Evolutionary conservation across 1,140 invertebrate species (phyloP).

Genomic region (Callitettix versicolor): DNA sequence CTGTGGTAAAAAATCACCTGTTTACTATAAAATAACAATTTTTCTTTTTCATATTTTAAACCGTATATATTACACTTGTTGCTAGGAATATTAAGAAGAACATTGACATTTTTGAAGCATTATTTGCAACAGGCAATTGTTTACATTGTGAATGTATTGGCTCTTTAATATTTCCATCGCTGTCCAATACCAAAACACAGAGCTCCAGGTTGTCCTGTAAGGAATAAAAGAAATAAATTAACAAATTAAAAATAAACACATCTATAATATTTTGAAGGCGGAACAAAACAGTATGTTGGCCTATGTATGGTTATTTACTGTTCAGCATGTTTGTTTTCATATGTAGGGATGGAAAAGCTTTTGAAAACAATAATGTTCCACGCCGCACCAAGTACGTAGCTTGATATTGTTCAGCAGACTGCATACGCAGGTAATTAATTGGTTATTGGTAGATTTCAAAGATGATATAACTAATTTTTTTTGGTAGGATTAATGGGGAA

Average conservation of each 20-base stretch:
- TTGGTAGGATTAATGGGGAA: too few relatives aligned
- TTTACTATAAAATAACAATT: too few relatives aligned
- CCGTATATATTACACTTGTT: too few relatives aligned
- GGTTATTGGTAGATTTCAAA: too few relatives aligned
- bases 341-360: not conserved
- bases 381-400: too few relatives aligned
- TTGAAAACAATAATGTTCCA: not conserved
- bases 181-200: slow-evolving; percentile 48
- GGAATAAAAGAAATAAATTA: not conserved
- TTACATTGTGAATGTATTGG: slow-evolving; percentile 18
- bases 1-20: too few relatives aligned
- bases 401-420: too few relatives aligned
- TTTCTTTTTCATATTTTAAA: too few relatives aligned
- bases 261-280: slow-evolving; percentile 27
- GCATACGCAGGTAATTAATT: too few relatives aligned
- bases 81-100: not conserved
- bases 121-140: not conserved
- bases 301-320: slow-evolving; percentile 28
- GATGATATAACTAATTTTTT: too few relatives aligned
- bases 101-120: not conserved
- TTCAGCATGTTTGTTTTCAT: slow-evolving; percentile 30
- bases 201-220: slow-evolving; percentile 35
- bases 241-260: slow-evolving; percentile 10
- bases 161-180: slow-evolving; percentile 38
- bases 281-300: too few relatives aligned